phyloP scores from a whole-genome alignment of 2,888 invertebrate genomes.

The Spodoptera littoralis region DNA sequence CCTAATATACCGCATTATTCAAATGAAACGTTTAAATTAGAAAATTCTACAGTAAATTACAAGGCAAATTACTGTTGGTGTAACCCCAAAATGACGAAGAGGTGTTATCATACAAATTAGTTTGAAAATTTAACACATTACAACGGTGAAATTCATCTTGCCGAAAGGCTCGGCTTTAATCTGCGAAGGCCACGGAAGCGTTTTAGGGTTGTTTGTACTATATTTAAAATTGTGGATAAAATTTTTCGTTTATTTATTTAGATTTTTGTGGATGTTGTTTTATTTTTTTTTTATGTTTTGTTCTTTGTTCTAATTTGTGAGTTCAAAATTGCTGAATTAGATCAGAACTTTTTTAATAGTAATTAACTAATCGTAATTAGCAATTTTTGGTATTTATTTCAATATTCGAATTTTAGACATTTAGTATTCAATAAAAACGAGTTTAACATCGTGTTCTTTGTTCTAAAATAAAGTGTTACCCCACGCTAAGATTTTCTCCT shows the following conservation, averaged over 20 bases:
- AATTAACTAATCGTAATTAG: no score
- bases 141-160: constrained; percentile 34
- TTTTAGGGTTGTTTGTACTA: constrained; percentile 16
- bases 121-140: constrained; percentile 47
- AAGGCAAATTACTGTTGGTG: constrained; percentile 35
- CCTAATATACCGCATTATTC: constrained; percentile 35
- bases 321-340: no score
- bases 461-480: no score
- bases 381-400: no score
- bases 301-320: no score
- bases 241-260: constrained; percentile 2
- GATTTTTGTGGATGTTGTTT: no score
- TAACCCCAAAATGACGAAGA: constrained; percentile 25
- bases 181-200: constrained; percentile 17
- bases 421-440: no score
- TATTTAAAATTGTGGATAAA: constrained; percentile 9
- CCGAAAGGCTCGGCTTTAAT: constrained; percentile 13
- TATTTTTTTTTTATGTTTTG: no score
- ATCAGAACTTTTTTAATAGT: no score
- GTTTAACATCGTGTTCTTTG: no score
- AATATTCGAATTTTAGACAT: no score
- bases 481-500: no score
- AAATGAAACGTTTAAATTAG: constrained; percentile 40
- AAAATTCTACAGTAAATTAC: constrained; percentile 47
- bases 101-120: constrained; percentile 51